A percentile compares a stretch with the other conserved stretches of the same genome.
Conservation (phyloP, 2,797 vertebrate genomes). For the Vultur gryphus region DNA sequence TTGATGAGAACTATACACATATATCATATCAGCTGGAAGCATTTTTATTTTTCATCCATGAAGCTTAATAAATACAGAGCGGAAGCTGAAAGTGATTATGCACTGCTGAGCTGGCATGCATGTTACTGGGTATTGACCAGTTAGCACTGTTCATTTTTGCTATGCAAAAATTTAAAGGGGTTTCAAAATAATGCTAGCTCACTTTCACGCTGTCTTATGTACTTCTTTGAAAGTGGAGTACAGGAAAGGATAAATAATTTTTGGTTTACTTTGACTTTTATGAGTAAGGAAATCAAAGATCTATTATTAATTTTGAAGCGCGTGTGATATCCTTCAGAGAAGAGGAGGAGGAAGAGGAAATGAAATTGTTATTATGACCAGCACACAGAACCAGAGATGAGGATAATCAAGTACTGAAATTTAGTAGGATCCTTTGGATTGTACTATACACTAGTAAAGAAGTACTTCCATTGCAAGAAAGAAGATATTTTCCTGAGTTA, state of each 20-base stretch:
- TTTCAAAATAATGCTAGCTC: background rate
- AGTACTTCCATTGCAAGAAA: background rate
- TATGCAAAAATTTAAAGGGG: constrained; percentile 2
- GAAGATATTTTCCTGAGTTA: background rate
- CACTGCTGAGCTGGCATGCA: background rate
- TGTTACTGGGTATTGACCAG: background rate
- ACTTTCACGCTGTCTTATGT: background rate
- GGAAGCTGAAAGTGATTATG: constrained; percentile 24
- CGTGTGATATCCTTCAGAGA: background rate
- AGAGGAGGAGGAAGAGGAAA: background rate
- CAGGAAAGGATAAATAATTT: background rate
- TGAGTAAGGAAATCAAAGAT: background rate
- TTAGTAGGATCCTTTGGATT: background rate
- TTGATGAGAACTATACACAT: background rate
- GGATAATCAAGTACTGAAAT: background rate
- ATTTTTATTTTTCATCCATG: background rate
- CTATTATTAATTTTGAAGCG: background rate
- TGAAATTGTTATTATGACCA: background rate
- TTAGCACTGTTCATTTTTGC: background rate
- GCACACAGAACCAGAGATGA: background rate
- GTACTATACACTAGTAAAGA: background rate
- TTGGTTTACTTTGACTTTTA: background rate
- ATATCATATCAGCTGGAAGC: background rate
- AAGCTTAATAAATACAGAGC: constrained; percentile 16
- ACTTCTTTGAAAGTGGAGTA: background rate